Evolutionary conservation across 2,888 invertebrate species (phyloP), one percentile per base, ranked within the genome.

Genomic region (Tribolium freemani): DNA sequence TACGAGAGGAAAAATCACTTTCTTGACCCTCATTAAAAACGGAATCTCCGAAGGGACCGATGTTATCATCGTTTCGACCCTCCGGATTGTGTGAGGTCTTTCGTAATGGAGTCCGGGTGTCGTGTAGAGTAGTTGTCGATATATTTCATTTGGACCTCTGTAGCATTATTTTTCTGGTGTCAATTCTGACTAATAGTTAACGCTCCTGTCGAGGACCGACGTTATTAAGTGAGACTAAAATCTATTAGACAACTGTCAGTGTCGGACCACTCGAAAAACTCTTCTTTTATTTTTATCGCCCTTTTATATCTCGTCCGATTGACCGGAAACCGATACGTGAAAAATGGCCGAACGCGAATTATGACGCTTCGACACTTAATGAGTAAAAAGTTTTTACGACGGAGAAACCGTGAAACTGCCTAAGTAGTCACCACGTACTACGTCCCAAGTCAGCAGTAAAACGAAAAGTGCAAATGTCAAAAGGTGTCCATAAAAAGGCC

Each of bases 151-250:
- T 81, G 77, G 83, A 67, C 80, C 78, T 82, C 79, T 80, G 81
- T 80, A 80, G 80, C 83, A 78, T 83, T 83, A 83, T 84, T 84
- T 83, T 82, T 82, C 79, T 76, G 77, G 78, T 83, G 84, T 85
- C 85, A 82, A 84, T 83, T 81, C 81, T 83, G 83, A 85, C 84
- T 84, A 84, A 85, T 84, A 84, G 83, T 82, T 79, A 78, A 79
- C 78, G 81, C 82, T 78, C 77, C 76, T 79, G 81, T 77, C 77
- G 80, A 79, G 79, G 77, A 80, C 79, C 79, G 73, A 74, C 79
- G 81, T 82, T 83, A 84, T 84, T 84, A 83, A 84, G 83, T 83
- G 82, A 76, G 76, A 81, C 81, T 78, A 81, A 82, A 83, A 82
- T 82, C 84, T 83, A 84, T 84, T 84, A 84, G 83, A 84, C 81